A percentile compares a stretch with the other conserved stretches of the same genome.
Evolutionary conservation across 2,113 vertebrate genomes (phyloP).

Genomic region (Pollachius pollachius): DNA sequence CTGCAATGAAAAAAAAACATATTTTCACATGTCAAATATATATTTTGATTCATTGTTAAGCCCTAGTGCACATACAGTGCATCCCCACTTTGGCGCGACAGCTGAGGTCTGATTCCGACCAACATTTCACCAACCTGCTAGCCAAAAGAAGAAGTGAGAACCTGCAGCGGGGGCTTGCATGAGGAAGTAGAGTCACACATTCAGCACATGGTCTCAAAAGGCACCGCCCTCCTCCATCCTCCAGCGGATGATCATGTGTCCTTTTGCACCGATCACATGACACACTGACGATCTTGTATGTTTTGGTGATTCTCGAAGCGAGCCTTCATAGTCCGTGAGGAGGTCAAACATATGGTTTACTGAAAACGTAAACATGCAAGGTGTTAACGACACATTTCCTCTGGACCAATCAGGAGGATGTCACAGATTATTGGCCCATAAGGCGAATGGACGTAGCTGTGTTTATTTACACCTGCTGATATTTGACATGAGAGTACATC

Average conservation of each 20-base stretch:
- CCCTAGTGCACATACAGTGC: neutral
- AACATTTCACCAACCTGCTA: conserved; percentile 19
- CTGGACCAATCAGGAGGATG: conserved; percentile 15
- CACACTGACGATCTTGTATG: conserved; percentile 19
- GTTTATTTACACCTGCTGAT: conserved; percentile 60
- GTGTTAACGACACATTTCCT: neutral
- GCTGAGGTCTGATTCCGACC: conserved; percentile 14
- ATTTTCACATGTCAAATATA: no score
- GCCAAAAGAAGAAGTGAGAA: conserved; percentile 69
- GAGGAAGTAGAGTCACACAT: conserved; percentile 71
- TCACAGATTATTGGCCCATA: conserved; percentile 43
- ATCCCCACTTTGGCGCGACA: conserved; percentile 13
- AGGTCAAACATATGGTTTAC: conserved; percentile 1
- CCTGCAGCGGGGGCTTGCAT: conserved; percentile 36
- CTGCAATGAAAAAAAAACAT: no score
- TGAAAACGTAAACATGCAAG: conserved; percentile 1
- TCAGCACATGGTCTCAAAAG: conserved; percentile 58
- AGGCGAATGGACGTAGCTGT: conserved; percentile 47
- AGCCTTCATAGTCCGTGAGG: conserved; percentile 5
- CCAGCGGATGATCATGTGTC: conserved; percentile 63
- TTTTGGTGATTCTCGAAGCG: conserved; percentile 27
- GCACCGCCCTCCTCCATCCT: conserved; percentile 52
- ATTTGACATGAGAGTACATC: conserved; percentile 57
- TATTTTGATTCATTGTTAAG: no score
- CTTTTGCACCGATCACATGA: conserved; percentile 54